Evolutionary conservation across 2,888 invertebrate genomes (phyloP), one percentile per base, ranked within the genome.

Genomic region (Diarsia dahlii): DNA sequence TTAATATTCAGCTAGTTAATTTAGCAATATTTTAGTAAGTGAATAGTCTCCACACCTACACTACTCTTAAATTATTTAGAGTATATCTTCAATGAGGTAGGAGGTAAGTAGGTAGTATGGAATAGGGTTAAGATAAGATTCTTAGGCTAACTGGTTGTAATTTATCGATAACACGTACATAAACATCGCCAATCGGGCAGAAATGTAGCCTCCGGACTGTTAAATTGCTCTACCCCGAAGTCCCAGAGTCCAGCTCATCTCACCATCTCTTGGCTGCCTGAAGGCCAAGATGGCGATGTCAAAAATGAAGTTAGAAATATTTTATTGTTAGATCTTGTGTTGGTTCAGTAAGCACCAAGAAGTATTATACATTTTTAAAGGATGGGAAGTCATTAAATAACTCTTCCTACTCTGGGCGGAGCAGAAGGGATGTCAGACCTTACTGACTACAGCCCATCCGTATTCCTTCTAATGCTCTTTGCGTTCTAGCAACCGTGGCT

Each of bases 1-100:
- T 83, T 74, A 82, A 82, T 80, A 82, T 77, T 80, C 71, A 73
- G 15, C 28, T 54, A 52, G 76, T 66, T 76, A 76, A 82, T 76
- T 73, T 68, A 58, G 46, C 67, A 34, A 77, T 76, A 69, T 69
- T 76, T 71, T 68, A 34, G 54, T 50, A 52, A 50, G 80, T 76
- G 80, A 82, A 82, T 73, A 68, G 58, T 70, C 54, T 68, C 18
- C 9, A 71, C 67, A 71, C 67, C 73, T 76, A 76, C 65, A 39
- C 56, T 65, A 62, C 45, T 18, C 20, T 69, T 72, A 58, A 74
- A 79, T 76, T 69, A 82, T 76, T 76, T 73, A 73, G 68, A 65
- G 39, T 63, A 66, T 46, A 60, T 71, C 74, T 67, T 71, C 63
- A n/a, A 71, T 71, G 28, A 68, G 58, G 67, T 58, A 18, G 23